Base-by-base conservation (phyloP, 2,888 invertebrate species). In the Bembecia ichneumoniformis region DNA sequence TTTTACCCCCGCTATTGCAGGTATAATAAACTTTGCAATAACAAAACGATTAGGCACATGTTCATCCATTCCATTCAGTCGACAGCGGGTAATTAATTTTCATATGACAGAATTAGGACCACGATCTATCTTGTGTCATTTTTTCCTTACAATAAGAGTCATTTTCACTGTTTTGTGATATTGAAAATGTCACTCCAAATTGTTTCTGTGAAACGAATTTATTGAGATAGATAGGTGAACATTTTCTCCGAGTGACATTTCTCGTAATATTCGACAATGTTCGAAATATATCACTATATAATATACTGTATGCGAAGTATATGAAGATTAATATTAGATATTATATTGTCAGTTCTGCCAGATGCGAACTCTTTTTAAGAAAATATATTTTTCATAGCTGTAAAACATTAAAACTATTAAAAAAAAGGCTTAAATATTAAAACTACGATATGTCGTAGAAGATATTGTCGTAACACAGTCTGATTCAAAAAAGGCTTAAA, bases 161-260 rank as follows among this genome's bases (percentile, higher is more conserved):
- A 60, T 60, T 66, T 65, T 64, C 66, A 65, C 65, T 66, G 65
- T 64, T 58, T 52, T 60, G 58, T 54, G 58, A 28, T 28, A 28
- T 28, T 28, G 28, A 28, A 28, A 9, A 28, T 28, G 28, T 7
- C 56, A 44, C 44, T 16, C 44, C 44, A 11, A 40, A n/a, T 58
- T 52, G 53, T 55, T 52, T 52, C 63, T 69, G 74, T 71, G 74
- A 63, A 58, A 59, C 55, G 62, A 70, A 80, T 77, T 77, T 78
- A 78, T 77, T 71, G 70, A 74, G 75, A 77, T 58, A 62, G 68
- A 76, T 74, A 59, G 65, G 14, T 40, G 40, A 15, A 44, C 17
- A 17, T 9, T 16, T 44, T 44, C 44, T 44, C 56, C 49, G 45
- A 55, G 55, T 62, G 59, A 62, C 64, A 63, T 59, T 58, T 58